These are phyloP conservation scores for Epistrophe eligans DNA, from an alignment of 2,888 invertebrate species.

Conservation along the genomic window DNA sequence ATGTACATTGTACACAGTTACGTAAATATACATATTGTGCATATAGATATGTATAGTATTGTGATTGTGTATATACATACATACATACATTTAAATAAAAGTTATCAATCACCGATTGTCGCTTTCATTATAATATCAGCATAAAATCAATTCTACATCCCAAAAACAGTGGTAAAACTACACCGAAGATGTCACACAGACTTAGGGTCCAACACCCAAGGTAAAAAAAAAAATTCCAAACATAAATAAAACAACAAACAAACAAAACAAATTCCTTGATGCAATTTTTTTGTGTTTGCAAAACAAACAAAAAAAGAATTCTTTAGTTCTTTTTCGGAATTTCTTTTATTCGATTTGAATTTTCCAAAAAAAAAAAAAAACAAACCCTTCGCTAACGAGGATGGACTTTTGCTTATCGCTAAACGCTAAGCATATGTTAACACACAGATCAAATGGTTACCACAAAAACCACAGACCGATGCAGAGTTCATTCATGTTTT, in stretches of 20 bases:
- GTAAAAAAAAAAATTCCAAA: constrained; percentile 35
- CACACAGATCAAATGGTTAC: constrained; percentile 72
- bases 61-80: no score
- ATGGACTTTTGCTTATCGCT: constrained; percentile 67
- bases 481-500: constrained; percentile 72
- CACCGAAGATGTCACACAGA: constrained; percentile 70
- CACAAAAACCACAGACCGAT: constrained; percentile 68
- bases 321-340: constrained; percentile 63
- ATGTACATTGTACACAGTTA: no score
- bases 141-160: constrained; percentile 72
- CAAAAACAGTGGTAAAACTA: constrained; percentile 70
- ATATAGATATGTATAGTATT: no score
- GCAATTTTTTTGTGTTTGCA: constrained; percentile 44
- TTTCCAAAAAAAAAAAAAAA: constrained; percentile 7
- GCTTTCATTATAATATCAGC: constrained; percentile 67
- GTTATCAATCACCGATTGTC: constrained; percentile 47
- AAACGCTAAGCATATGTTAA: constrained; percentile 75
- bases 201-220: constrained; percentile 53
- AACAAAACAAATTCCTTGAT: constrained; percentile 59
- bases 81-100: no score
- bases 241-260: constrained; percentile 19
- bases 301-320: constrained; percentile 14
- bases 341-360: constrained; percentile 72
- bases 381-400: constrained; percentile 60
- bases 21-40: no score